Base-by-base conservation (phyloP, 37 sponge, comb jelly and placozoan species). In the Halichondria panicea region DNA sequence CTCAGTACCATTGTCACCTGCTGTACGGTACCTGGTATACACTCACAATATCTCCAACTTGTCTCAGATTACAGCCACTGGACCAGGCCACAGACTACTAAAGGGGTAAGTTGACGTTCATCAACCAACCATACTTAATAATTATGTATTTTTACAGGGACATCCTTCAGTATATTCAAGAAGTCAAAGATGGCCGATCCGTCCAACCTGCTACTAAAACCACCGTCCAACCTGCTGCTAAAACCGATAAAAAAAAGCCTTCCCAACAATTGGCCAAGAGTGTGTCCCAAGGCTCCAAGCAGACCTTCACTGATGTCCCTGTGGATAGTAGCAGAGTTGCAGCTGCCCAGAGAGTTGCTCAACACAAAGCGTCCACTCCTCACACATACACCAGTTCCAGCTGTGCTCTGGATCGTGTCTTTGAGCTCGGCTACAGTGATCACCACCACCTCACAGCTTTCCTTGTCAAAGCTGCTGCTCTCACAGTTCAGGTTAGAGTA, bases 371-470 rank as follows among this genome's bases (percentile, higher is more conserved):
- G 41, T 7, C 25, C 56, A 55, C 25, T 7, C 4, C 4, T 55
- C 56, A 27, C 25, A 6, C 56, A 3, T 7, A 55, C 8, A n/a
- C 9, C 9, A 2, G 27, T n/a, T n/a, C n/a, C n/a, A n/a, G n/a
- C n/a, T n/a, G n/a, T n/a, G n/a, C n/a, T n/a, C n/a, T n/a, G n/a
- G n/a, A n/a, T n/a, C n/a, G n/a, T n/a, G n/a, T n/a, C n/a, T n/a
- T n/a, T n/a, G n/a, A 66, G 13, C 2, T 36, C 4, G 66, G 38
- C 43, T 6, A 25, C 0, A 9, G 31, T 2, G 37, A 36, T 48
- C 11, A 48, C n/a, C n/a, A n/a, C n/a, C n/a, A n/a, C n/a, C n/a
- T 94, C 28, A 94, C 79, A 54, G 95, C 91, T 64, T 94, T 94
- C 46, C 40, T 94, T 11, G 69, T 94, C 32, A 94, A 94, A 70